Base-by-base conservation (phyloP, 2,113 vertebrate genomes). In the Leucopsar rothschildi region DNA sequence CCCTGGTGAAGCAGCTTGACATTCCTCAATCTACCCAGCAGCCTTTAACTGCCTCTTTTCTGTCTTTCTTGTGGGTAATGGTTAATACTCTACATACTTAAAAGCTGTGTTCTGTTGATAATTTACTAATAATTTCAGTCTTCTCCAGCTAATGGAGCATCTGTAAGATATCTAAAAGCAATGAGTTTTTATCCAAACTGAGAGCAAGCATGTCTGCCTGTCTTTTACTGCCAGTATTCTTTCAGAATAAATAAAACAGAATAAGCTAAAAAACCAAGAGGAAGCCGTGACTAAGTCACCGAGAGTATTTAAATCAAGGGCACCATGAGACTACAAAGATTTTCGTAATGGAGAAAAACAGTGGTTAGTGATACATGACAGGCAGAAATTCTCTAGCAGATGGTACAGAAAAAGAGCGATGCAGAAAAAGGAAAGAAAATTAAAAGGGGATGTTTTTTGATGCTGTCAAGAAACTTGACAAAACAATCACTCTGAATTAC, bases 191-290 rank as follows among this genome's bases (percentile, higher is more conserved):
- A 92, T 66, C 55, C 94, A 94, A 93, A 82, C 61, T 60, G n/a
- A 95, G 85, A 93, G 56, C 55, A 82, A 63, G 73, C 79, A 88
- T 82, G 83, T 82, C 88, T 95, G 71, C 68, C 60, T 81, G 85
- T 88, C 64, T 94, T 88, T 92, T 92, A 44, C 90, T 96, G 85
- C 71, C 90, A 90, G n/a, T 64, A 89, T 75, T 82, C 70, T 80
- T 96, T 86, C 89, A 95, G 86, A 96, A 91, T 80, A 94, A 93
- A 96, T 91, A 86, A 76, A 89, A n/a, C 44, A 86, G 88, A 95
- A 75, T 68, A 78, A 85, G 49, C 73, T 88, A 82, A 83, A 96
- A 90, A 87, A 87, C 3, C 71, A 90, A 91, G 68, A 92, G 79
- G 79, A 92, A 93, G 82, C 82, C 68, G 56, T 89, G 84, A 95